phyloP scores from a whole-genome alignment of 2,888 invertebrate species.

The Drosophila stalkeri region DNA sequence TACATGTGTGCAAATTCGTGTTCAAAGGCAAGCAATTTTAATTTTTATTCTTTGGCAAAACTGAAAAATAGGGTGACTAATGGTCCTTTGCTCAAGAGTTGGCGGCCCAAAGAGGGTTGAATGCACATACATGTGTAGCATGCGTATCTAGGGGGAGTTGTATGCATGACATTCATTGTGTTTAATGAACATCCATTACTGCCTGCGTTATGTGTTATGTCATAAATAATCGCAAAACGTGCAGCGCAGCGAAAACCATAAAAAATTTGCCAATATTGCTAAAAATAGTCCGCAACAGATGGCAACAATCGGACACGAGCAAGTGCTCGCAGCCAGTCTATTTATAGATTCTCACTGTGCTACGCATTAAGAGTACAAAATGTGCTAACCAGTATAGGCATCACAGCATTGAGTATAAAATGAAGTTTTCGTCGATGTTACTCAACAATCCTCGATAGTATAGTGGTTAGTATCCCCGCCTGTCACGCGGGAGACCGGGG shows the following conservation, averaged over 20 bases:
- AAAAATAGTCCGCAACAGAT: slow-evolving; percentile 76
- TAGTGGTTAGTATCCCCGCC: slow-evolving; percentile 84
- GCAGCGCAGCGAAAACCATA: slow-evolving; percentile 72
- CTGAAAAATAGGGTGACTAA: slow-evolving; percentile 66
- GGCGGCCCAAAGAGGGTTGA: slow-evolving; percentile 57
- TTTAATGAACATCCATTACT: slow-evolving; percentile 81
- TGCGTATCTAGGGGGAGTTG: slow-evolving; percentile 43
- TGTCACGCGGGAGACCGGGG: slow-evolving; percentile 84
- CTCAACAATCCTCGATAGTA: slow-evolving; percentile 80
- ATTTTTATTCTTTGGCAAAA: slow-evolving; percentile 67
- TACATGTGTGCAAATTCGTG: slow-evolving; percentile 70
- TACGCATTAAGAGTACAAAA: background rate
- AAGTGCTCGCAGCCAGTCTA: slow-evolving; percentile 29
- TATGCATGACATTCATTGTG: slow-evolving; percentile 79
- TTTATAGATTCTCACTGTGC: slow-evolving; percentile 22
- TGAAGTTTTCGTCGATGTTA: slow-evolving; percentile 1
- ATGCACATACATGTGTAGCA: slow-evolving; percentile 22
- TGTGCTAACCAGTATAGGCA: background rate
- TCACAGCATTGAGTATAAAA: slow-evolving; percentile 28
- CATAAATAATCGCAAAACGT: slow-evolving; percentile 77
- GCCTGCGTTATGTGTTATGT: slow-evolving; percentile 69
- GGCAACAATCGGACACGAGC: slow-evolving; percentile 62
- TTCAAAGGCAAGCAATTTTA: slow-evolving; percentile 69
- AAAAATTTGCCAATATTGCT: slow-evolving; percentile 81
- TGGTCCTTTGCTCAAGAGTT: slow-evolving; percentile 30